Evolutionary conservation across 92 coral and sea anemone genomes (phyloP).

Genomic region (Nematostella vectensis): DNA sequence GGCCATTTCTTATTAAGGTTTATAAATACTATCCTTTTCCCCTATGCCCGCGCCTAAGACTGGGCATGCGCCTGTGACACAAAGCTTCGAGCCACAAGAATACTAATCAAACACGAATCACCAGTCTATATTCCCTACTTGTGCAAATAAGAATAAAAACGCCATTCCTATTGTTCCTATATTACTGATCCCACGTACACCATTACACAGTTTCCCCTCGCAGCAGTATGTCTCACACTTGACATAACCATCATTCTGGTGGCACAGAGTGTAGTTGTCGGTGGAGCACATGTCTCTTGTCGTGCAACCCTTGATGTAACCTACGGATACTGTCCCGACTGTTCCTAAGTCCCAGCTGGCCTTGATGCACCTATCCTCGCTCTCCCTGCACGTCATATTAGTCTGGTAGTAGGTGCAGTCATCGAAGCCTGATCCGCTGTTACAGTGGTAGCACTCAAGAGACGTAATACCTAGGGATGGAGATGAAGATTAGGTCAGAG

Average conservation of each 20-base stretch:
- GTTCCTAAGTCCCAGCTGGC: conserved; percentile 37
- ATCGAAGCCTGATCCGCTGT: conserved; percentile 8
- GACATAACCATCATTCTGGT: conserved; percentile 17
- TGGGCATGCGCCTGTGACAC: no score
- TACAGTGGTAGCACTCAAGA: conserved; percentile 23
- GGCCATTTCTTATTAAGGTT: no score
- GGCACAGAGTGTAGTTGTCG: conserved; percentile 2
- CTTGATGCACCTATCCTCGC: conserved; percentile 27
- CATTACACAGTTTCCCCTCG: conserved; percentile 17
- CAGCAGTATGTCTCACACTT: conserved; percentile 18
- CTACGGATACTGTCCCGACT: conserved; percentile 15
- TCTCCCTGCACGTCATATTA: conserved; percentile 11
- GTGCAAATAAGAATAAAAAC: no score
- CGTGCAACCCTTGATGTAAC: conserved; percentile 29
- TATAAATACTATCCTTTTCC: no score
- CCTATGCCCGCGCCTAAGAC: no score
- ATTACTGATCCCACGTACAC: no score
- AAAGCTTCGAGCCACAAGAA: no score
- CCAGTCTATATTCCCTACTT: no score
- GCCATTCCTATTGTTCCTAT: no score
- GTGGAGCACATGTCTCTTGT: conserved; percentile 10
- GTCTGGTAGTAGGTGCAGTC: conserved; percentile 30
- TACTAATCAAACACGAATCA: no score
- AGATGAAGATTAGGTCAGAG: no score
- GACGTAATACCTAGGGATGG: no score